Evolutionary conservation across 1,140 invertebrate genomes (phyloP).

Genomic region (Drosophila cardini): DNA sequence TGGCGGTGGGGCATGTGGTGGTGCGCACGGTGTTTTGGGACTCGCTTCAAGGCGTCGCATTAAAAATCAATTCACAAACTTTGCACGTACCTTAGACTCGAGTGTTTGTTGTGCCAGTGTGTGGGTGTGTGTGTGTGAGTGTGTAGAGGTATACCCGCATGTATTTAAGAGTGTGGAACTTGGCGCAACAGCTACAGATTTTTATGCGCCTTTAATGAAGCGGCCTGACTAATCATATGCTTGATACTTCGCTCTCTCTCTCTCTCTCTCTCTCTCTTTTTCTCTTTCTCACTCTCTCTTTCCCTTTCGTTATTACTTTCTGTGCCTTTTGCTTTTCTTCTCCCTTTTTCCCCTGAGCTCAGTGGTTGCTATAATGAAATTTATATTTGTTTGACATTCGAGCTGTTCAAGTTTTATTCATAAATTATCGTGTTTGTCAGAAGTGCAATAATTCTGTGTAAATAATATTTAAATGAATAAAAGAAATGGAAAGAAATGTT

Average conservation of each 20-base stretch:
- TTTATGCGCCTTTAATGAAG: constrained; percentile 38
- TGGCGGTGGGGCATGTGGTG: not conserved
- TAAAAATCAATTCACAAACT: constrained; percentile 80
- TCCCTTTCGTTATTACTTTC: not conserved
- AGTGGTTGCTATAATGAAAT: too few relatives aligned
- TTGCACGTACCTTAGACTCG: constrained; percentile 61
- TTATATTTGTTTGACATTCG: too few relatives aligned
- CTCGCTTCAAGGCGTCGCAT: constrained; percentile 59
- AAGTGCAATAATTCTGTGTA: too few relatives aligned
- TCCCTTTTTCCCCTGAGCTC: not conserved
- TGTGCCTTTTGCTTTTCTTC: not conserved
- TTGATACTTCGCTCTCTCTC: not conserved
- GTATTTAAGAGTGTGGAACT: not conserved
- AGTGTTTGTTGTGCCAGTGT: constrained; percentile 23
- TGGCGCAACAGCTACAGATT: constrained; percentile 25
- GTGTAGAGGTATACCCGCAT: not conserved
- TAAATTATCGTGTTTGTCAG: too few relatives aligned
- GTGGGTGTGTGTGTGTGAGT: constrained; percentile 18
- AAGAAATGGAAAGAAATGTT: too few relatives aligned
- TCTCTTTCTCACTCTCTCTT: not conserved
- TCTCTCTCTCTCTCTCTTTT: not conserved
- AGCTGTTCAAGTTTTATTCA: too few relatives aligned
- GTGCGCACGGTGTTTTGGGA: constrained; percentile 28
- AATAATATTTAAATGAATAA: too few relatives aligned
- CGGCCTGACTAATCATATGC: not conserved